These are phyloP conservation scores for Laothoe populi DNA, from an alignment of 2,888 invertebrate genomes.

Conservation along the genomic window DNA sequence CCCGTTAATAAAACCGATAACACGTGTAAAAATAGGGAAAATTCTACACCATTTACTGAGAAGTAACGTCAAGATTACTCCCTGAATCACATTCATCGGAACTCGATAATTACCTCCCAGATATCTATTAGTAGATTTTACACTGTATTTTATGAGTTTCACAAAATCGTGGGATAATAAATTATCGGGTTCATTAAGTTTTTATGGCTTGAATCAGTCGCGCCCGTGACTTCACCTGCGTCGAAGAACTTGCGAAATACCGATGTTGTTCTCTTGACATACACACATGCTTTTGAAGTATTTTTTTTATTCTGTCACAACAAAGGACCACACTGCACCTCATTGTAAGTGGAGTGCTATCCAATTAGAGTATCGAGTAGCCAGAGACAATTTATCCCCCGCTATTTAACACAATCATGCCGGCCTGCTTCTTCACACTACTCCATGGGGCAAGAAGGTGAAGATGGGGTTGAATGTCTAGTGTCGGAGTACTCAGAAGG, in stretches of 20 bases:
- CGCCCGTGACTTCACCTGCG: background rate
- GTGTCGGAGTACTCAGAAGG: no score
- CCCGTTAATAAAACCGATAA: background rate
- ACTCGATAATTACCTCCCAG: conserved; percentile 7
- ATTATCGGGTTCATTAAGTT: background rate
- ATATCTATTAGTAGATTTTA: conserved; percentile 14
- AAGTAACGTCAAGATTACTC: background rate
- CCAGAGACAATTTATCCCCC: no score
- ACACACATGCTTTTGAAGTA: no score
- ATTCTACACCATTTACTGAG: background rate
- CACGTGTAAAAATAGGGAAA: background rate
- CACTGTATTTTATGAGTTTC: conserved; percentile 13
- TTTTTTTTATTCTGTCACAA: no score
- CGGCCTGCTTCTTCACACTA: no score
- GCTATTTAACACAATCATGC: no score
- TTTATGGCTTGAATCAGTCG: background rate
- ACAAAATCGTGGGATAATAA: background rate
- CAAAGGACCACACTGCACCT: no score
- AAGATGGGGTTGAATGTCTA: no score
- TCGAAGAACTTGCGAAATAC: background rate
- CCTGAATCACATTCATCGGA: conserved; percentile 1
- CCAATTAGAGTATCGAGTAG: no score
- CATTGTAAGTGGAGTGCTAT: no score
- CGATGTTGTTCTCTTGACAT: no score
- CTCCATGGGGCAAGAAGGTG: no score